These are phyloP conservation scores for Asteroscopus sphinx DNA, from an alignment of 2,888 invertebrate genomes.

Conservation along the genomic window DNA sequence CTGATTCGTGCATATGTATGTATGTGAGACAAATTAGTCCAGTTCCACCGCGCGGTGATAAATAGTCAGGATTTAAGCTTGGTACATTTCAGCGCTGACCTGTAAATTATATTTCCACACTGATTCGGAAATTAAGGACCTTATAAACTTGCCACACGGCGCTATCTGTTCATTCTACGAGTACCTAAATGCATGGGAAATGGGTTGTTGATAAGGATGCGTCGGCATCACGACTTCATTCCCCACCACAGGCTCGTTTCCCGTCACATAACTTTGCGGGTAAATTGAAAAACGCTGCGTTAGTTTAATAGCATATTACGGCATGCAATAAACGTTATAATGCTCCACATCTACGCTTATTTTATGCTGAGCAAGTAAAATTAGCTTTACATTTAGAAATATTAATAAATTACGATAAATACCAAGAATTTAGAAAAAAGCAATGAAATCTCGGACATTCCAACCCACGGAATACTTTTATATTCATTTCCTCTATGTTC, in stretches of 20 bases:
- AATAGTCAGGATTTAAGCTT: slow-evolving; percentile 41
- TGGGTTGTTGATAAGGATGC: slow-evolving; percentile 9
- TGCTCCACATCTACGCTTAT: background rate
- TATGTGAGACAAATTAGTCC: slow-evolving; percentile 46
- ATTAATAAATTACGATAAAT: too few species aligned
- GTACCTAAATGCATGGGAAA: slow-evolving; percentile 3
- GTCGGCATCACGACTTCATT: slow-evolving; percentile 1
- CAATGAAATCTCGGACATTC: too few species aligned
- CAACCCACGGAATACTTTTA: too few species aligned
- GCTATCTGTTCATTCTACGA: background rate
- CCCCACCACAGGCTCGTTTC: background rate
- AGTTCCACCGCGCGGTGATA: slow-evolving; percentile 30
- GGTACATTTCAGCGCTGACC: slow-evolving; percentile 34
- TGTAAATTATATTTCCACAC: slow-evolving; percentile 33
- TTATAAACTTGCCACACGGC: slow-evolving; percentile 5
- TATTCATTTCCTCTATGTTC: too few species aligned
- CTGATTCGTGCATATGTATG: slow-evolving; percentile 47
- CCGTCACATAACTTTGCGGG: background rate
- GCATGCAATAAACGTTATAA: background rate
- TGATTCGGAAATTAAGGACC: slow-evolving; percentile 25
- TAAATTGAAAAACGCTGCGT: background rate
- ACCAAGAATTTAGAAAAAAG: too few species aligned
- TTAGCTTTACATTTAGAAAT: background rate
- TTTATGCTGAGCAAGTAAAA: background rate
- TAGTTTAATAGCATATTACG: background rate